phyloP scores from a whole-genome alignment of 2,797 vertebrate genomes.

The Erethizon dorsatum region DNA sequence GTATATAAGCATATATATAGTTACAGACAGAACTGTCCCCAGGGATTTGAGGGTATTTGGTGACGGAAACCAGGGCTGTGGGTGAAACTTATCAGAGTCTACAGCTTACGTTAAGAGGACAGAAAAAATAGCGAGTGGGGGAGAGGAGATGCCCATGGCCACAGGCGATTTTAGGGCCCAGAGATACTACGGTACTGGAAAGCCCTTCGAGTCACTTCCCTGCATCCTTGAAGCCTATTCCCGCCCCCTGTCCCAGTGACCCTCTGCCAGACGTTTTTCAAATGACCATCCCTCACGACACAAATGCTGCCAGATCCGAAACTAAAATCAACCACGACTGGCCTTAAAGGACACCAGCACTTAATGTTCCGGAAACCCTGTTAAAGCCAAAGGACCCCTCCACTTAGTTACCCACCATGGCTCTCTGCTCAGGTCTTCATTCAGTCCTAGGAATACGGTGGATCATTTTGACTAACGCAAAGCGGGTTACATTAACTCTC shows the following conservation, averaged over 20 bases:
- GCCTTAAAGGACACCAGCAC: background rate
- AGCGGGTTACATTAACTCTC: background rate
- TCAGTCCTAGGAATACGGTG: background rate
- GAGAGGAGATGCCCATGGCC: background rate
- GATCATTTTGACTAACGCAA: background rate
- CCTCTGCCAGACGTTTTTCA: background rate
- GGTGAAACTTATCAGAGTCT: background rate
- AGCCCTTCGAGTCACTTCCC: background rate
- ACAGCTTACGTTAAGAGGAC: background rate
- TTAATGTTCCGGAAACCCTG: background rate
- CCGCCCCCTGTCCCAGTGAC: background rate
- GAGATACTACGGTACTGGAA: background rate
- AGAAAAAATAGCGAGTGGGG: fast-evolving
- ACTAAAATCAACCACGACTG: background rate
- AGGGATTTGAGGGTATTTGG: background rate
- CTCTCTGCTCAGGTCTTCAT: background rate
- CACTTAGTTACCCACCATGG: background rate
- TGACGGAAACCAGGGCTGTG: background rate
- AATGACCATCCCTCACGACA: slow-evolving; percentile 1
- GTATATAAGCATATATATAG: background rate
- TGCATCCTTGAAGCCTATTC: background rate
- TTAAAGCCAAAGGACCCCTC: background rate
- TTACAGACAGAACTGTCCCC: background rate
- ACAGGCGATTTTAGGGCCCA: background rate
- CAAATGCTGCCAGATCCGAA: background rate